Percentiles rank a stretch among this genome's conserved stretches.
Conservation (phyloP, 2,113 vertebrate species). For the Ascaphus truei region DNA sequence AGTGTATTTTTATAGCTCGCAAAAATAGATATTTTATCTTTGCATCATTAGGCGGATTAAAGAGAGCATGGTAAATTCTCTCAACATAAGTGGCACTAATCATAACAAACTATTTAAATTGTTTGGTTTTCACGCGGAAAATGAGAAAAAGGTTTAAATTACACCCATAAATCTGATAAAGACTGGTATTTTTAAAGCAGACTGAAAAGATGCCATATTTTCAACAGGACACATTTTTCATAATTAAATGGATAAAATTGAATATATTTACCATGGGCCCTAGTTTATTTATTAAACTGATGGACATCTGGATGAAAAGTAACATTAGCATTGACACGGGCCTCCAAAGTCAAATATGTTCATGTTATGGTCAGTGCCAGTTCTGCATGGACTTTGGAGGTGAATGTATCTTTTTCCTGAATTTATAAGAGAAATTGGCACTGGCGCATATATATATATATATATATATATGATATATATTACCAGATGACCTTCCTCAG, state of each 20-base stretch:
- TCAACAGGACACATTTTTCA: not conserved
- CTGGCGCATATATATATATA: too few species aligned
- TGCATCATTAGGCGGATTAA: conserved; percentile 32
- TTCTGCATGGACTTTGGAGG: too few species aligned
- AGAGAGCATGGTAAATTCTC: conserved; percentile 20
- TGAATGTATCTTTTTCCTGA: too few species aligned
- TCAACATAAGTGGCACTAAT: conserved; percentile 23
- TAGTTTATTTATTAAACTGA: not conserved
- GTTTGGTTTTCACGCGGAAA: not conserved
- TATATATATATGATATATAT: too few species aligned
- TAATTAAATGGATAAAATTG: not conserved
- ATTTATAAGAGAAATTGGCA: too few species aligned
- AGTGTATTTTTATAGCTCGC: conserved; percentile 10
- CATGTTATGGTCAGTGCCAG: too few species aligned
- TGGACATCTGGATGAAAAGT: not conserved
- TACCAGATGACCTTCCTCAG: too few species aligned
- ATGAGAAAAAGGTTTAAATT: conserved; percentile 6
- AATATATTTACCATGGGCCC: not conserved
- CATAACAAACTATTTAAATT: conserved; percentile 23
- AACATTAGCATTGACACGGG: not conserved
- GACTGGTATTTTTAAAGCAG: not conserved
- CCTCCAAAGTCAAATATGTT: not conserved
- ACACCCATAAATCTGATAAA: conserved; percentile 14
- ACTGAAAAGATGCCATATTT: not conserved
- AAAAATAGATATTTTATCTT: conserved; percentile 32